These are phyloP conservation scores for Aepyceros melampus DNA, from an alignment of 2,113 vertebrate species.

Conservation along the genomic window DNA sequence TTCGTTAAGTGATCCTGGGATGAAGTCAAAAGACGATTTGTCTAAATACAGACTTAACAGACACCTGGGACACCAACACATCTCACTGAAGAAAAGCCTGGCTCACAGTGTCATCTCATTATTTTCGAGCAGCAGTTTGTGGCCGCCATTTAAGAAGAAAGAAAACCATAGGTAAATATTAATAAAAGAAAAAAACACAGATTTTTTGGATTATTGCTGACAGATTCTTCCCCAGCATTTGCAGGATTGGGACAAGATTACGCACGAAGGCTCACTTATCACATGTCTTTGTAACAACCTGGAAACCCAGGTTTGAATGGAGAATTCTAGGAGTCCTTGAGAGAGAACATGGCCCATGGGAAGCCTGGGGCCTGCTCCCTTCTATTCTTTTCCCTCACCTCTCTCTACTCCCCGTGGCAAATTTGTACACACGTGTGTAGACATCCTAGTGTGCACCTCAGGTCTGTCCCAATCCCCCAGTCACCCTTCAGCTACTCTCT, in stretches of 20 bases:
- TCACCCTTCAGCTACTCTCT: neutral
- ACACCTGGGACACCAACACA: neutral
- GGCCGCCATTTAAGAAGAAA: constrained; percentile 35
- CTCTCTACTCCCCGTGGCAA: neutral
- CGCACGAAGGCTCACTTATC: neutral
- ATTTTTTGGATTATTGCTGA: neutral
- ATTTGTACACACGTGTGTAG: neutral
- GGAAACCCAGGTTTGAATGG: neutral
- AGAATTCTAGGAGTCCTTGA: neutral
- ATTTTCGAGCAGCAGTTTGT: constrained; percentile 44
- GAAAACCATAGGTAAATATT: constrained; percentile 43
- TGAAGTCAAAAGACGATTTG: constrained; percentile 57
- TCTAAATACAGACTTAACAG: constrained; percentile 29
- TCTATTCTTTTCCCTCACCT: neutral
- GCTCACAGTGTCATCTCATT: constrained; percentile 37
- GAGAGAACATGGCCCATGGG: neutral
- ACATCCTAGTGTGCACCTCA: neutral
- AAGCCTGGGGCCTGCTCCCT: neutral
- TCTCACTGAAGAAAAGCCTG: constrained; percentile 46
- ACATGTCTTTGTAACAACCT: neutral
- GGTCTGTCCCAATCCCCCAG: neutral
- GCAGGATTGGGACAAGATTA: neutral
- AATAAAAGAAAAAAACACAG: neutral
- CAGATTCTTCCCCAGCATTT: neutral
- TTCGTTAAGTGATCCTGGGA: neutral